Percentiles rank a stretch among this genome's conserved stretches.
Evolutionary conservation across 2,888 invertebrate genomes (phyloP).

Genomic region (Heteromyza rotundicornis): DNA sequence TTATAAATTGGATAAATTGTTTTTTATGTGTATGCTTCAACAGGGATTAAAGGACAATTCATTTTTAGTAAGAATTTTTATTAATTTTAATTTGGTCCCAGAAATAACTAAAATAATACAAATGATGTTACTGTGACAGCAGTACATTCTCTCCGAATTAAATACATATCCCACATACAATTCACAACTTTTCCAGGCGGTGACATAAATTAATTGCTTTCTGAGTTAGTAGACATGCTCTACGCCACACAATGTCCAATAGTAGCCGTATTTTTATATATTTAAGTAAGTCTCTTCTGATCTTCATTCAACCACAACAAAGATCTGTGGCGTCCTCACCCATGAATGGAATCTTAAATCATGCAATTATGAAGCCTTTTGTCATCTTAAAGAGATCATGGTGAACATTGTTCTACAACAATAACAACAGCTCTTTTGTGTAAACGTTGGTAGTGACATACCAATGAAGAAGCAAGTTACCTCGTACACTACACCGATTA

Average conservation of each 20-base stretch:
- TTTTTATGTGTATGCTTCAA: too few relatives aligned
- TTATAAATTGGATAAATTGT: too few relatives aligned
- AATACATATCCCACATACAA: too few relatives aligned
- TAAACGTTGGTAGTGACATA: not conserved
- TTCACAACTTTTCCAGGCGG: slow-evolving; percentile 35
- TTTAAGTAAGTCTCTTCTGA: too few relatives aligned
- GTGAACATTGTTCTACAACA: not conserved
- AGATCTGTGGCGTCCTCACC: slow-evolving; percentile 13
- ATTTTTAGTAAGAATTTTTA: too few relatives aligned
- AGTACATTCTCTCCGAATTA: too few relatives aligned
- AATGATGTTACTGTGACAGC: too few relatives aligned
- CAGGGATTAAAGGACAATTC: too few relatives aligned
- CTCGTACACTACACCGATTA: too few relatives aligned
- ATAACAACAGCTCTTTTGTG: not conserved
- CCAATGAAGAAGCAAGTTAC: not conserved
- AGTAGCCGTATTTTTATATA: too few relatives aligned
- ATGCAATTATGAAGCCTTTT: slow-evolving; percentile 60
- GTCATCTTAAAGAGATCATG: slow-evolving; percentile 32
- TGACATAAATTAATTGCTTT: slow-evolving; percentile 55
- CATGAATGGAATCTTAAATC: slow-evolving; percentile 58
- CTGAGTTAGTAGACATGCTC: slow-evolving; percentile 48
- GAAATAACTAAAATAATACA: too few relatives aligned
- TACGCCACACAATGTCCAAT: slow-evolving; percentile 35
- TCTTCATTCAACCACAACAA: slow-evolving; percentile 1
- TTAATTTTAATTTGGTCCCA: too few relatives aligned